phyloP scores from a whole-genome alignment of 2,113 vertebrate species.

The Mystacornis crossleyi region DNA sequence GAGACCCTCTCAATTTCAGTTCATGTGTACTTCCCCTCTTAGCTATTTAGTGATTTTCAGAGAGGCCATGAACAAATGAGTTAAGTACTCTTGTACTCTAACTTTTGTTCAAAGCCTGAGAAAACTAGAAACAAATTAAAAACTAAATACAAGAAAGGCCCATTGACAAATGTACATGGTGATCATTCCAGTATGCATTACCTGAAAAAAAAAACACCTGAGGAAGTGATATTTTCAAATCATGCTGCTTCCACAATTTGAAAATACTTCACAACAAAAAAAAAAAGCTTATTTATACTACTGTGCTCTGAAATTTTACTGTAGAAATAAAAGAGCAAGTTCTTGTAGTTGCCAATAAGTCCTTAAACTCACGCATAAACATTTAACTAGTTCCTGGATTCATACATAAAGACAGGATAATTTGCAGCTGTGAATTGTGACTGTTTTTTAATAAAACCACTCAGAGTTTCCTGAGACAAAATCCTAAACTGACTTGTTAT shows the following conservation, averaged over 20 bases:
- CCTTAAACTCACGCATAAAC: not conserved
- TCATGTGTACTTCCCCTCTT: not conserved
- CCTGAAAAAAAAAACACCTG: not conserved
- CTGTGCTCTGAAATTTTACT: not conserved
- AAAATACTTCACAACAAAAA: not conserved
- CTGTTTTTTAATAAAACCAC: not conserved
- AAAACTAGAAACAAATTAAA: not conserved
- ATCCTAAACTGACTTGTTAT: constrained; percentile 11
- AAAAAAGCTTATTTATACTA: not conserved
- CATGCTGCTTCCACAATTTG: not conserved
- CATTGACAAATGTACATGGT: not conserved
- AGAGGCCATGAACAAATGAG: not conserved
- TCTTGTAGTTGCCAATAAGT: not conserved
- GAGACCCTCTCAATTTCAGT: not conserved
- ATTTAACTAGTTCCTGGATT: not conserved
- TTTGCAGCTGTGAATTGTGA: not conserved
- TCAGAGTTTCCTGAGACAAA: not conserved
- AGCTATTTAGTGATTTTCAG: not conserved
- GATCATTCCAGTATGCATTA: not conserved
- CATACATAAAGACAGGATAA: not conserved
- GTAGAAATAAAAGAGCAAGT: not conserved
- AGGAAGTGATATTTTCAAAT: not conserved
- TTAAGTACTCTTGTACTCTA: not conserved
- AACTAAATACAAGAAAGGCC: not conserved
- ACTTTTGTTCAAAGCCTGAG: not conserved